A percentile compares a stretch with the other conserved stretches of the same genome.
Conservation (phyloP, 2,888 invertebrate genomes). For the Endotricha flammealis region DNA sequence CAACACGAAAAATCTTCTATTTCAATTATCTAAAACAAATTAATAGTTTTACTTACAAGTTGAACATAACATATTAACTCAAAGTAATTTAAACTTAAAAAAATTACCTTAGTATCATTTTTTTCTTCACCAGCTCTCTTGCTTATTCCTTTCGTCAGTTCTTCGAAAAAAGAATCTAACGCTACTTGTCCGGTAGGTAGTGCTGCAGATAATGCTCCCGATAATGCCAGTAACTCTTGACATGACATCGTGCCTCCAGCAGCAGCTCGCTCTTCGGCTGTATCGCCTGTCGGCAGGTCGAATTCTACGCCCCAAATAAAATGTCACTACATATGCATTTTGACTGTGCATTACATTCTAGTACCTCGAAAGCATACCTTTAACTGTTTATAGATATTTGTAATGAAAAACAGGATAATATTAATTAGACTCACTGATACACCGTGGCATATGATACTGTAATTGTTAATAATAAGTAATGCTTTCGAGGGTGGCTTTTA, state of each 20-base stretch:
- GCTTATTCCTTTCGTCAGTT: conserved; percentile 85
- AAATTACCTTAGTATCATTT: conserved; percentile 51
- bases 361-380: conserved; percentile 26
- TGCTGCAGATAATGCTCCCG: conserved; percentile 94
- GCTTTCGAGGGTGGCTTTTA: not conserved
- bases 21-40: conserved; percentile 53
- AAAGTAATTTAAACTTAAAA: no score
- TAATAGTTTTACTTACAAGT: not conserved
- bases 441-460: no score
- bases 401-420: no score
- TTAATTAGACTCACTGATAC: no score
- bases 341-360: conserved; percentile 14
- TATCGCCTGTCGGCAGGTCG: conserved; percentile 72
- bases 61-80: no score
- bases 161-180: conserved; percentile 89
- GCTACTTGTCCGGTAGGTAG: conserved; percentile 92
- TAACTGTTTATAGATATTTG: no score
- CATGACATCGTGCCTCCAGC: conserved; percentile 86
- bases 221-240: conserved; percentile 93
- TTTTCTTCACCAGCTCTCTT: conserved; percentile 70
- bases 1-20: conserved; percentile 88
- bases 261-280: conserved; percentile 60
- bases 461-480: no score
- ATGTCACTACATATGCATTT: conserved; percentile 37
- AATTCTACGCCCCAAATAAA: conserved; percentile 59